These are phyloP conservation scores for Trogon melanurus DNA, from an alignment of 2,113 vertebrate genomes.

Conservation along the genomic window DNA sequence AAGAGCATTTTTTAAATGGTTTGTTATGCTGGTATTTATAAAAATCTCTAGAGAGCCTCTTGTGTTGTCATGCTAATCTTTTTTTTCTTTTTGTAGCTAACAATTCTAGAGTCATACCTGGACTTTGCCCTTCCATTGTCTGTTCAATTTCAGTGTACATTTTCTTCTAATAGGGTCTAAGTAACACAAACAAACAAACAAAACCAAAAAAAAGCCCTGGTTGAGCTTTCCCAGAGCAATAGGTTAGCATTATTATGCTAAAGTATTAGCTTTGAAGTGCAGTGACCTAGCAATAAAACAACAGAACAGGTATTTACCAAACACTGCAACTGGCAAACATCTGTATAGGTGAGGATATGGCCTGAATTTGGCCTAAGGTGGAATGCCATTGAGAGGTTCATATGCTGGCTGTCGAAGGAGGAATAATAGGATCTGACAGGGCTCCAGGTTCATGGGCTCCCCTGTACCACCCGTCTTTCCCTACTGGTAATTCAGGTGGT, in stretches of 20 bases:
- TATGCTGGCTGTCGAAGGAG: neutral
- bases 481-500: neutral
- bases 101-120: neutral
- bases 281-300: neutral
- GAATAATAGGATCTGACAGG: neutral
- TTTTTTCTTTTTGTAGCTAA: neutral
- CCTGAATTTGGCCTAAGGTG: neutral
- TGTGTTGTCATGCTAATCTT: neutral
- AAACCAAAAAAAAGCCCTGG: neutral
- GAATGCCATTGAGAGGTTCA: neutral
- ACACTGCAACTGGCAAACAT: neutral
- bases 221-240: neutral
- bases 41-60: neutral
- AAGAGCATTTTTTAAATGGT: neutral
- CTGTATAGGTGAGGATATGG: neutral
- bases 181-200: neutral
- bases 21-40: neutral
- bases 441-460: neutral
- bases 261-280: neutral
- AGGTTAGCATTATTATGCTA: neutral
- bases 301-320: neutral
- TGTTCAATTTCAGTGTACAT: neutral
- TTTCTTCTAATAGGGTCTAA: neutral
- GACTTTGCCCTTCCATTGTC: neutral
- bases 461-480: neutral